These are phyloP conservation scores for Odontesthes bonariensis DNA, from an alignment of 2,113 vertebrate genomes.

Conservation along the genomic window DNA sequence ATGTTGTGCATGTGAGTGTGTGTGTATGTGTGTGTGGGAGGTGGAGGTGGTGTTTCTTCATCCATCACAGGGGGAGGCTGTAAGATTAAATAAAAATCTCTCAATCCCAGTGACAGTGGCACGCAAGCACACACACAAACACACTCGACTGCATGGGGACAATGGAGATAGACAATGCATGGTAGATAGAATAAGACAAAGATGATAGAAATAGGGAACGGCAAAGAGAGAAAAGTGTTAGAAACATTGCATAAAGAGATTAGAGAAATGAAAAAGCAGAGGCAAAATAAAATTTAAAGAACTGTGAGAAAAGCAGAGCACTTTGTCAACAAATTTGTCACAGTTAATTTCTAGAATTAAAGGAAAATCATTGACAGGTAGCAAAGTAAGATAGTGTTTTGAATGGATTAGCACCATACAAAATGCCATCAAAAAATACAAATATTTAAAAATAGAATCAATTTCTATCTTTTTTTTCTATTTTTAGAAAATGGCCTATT, in stretches of 20 bases:
- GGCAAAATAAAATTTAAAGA: background rate
- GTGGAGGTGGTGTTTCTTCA: constrained; percentile 56
- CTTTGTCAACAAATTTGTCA: too few species aligned
- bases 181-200: constrained; percentile 33
- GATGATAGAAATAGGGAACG: constrained; percentile 19
- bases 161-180: constrained; percentile 19
- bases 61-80: constrained; percentile 64
- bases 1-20: constrained; percentile 23
- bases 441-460: background rate
- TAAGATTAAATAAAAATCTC: constrained; percentile 76
- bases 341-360: background rate
- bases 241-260: background rate
- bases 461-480: too few species aligned
- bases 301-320: background rate
- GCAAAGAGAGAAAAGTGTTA: background rate
- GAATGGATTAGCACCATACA: too few species aligned
- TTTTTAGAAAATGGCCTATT: too few species aligned
- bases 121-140: background rate
- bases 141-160: background rate
- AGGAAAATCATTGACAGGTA: background rate
- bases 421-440: too few species aligned
- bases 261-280: too few species aligned
- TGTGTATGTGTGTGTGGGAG: constrained; percentile 18
- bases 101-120: constrained; percentile 58
- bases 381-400: too few species aligned